Percentiles rank a stretch among this genome's conserved stretches.
Evolutionary conservation across 2,113 vertebrate genomes (phyloP).

Genomic region (Orientallactaga bullata): DNA sequence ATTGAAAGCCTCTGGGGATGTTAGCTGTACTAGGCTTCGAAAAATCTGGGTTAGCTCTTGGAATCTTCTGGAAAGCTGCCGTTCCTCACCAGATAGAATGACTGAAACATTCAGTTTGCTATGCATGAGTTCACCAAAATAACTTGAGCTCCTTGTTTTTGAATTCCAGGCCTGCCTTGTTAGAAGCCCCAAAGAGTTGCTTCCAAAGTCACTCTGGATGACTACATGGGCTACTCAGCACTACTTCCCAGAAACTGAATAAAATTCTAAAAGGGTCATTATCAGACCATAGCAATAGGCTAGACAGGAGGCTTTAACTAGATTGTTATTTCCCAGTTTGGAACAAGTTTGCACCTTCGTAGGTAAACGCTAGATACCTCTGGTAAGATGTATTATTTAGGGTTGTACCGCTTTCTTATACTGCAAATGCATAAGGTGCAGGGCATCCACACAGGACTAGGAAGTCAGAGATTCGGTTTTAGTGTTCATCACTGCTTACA

Average conservation of each 20-base stretch:
- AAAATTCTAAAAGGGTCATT: slow-evolving; percentile 41
- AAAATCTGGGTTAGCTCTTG: neutral
- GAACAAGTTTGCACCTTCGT: slow-evolving; percentile 18
- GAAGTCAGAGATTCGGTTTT: slow-evolving; percentile 63
- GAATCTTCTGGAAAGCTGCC: neutral
- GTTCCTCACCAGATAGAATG: neutral
- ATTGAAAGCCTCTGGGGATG: neutral
- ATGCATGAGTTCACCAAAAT: slow-evolving; percentile 28
- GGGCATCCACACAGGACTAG: slow-evolving; percentile 37
- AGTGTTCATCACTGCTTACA: slow-evolving; percentile 52
- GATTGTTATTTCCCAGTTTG: slow-evolving; percentile 49
- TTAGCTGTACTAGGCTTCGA: neutral
- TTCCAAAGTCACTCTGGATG: slow-evolving; percentile 5
- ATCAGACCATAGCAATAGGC: neutral
- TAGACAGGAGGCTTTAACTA: neutral
- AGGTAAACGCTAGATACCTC: slow-evolving; percentile 26
- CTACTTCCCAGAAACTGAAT: slow-evolving; percentile 40
- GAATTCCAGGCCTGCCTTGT: neutral
- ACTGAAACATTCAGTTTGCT: slow-evolving; percentile 8
- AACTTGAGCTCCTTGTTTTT: slow-evolving; percentile 2
- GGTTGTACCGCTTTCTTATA: slow-evolving; percentile 33
- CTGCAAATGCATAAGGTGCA: neutral
- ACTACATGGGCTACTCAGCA: neutral
- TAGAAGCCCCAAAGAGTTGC: neutral
- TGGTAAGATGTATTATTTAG: slow-evolving; percentile 47